Percentiles rank a stretch among this genome's conserved stretches.
These are phyloP conservation scores for Hoplias malabaricus DNA, from an alignment of 2,113 vertebrate species.

Conservation along the genomic window DNA sequence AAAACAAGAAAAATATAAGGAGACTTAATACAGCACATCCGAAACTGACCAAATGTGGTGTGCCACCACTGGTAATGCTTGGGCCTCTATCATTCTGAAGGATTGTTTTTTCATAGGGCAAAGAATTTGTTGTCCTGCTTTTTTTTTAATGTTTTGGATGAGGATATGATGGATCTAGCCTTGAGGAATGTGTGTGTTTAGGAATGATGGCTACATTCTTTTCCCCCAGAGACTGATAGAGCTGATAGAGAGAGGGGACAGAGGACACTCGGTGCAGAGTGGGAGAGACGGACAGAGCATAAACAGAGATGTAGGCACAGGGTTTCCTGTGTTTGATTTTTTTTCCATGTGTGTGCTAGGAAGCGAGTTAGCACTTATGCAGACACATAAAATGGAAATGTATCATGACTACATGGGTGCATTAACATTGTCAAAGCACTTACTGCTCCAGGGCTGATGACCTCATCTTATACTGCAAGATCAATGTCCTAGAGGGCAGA, in stretches of 20 bases:
- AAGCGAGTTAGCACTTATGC: background rate
- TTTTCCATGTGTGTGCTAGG: slow-evolving; percentile 3
- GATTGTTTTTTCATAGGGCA: slow-evolving; percentile 40
- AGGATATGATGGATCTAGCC: slow-evolving; percentile 39
- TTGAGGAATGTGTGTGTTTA: slow-evolving; percentile 42
- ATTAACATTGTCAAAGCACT: slow-evolving; percentile 1
- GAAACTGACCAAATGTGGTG: background rate
- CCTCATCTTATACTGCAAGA: slow-evolving; percentile 4
- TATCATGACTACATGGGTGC: background rate
- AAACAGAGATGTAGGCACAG: slow-evolving; percentile 31
- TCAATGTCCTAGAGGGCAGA: slow-evolving; percentile 12
- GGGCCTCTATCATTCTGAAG: slow-evolving; percentile 17
- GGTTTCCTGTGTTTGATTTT: slow-evolving; percentile 27
- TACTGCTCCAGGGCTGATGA: background rate
- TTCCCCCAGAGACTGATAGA: slow-evolving; percentile 39
- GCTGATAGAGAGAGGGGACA: slow-evolving; percentile 35
- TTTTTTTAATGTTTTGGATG: slow-evolving; percentile 38
- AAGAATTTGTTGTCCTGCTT: slow-evolving; percentile 47
- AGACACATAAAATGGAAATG: background rate
- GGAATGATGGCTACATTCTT: slow-evolving; percentile 49
- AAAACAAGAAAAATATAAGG: too few species aligned
- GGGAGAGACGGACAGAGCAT: slow-evolving; percentile 24
- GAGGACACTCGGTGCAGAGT: slow-evolving; percentile 38
- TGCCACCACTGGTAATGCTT: slow-evolving; percentile 15
- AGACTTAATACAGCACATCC: too few species aligned